These are phyloP conservation scores for Diplogasteroides magnus DNA, from an alignment of 1,140 invertebrate species.

Conservation along the genomic window DNA sequence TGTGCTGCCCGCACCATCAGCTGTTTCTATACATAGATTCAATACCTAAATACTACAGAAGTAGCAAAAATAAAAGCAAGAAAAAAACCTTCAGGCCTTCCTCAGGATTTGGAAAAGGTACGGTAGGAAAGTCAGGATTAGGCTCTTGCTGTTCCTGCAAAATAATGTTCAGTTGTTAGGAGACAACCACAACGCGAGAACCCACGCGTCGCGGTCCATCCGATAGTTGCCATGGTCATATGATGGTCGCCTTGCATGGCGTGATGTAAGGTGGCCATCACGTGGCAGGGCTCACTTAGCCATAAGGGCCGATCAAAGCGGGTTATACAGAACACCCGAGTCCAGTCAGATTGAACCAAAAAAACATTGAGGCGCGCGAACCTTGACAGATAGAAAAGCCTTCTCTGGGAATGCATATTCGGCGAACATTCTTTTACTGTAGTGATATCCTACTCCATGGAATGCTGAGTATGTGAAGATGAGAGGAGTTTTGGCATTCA, in stretches of 20 bases:
- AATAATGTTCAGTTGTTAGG: neutral
- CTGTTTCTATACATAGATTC: slow-evolving; percentile 76
- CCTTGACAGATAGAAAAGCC: slow-evolving; percentile 68
- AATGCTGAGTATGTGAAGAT: slow-evolving; percentile 87
- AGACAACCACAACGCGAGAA: too few relatives aligned
- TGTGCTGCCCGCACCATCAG: slow-evolving; percentile 66
- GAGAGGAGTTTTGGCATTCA: slow-evolving; percentile 65
- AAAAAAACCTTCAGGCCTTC: slow-evolving; percentile 75
- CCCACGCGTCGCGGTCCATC: too few relatives aligned
- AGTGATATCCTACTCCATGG: slow-evolving; percentile 89
- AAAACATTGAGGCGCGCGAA: neutral
- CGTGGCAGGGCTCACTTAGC: too few relatives aligned
- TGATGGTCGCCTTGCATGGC: too few relatives aligned
- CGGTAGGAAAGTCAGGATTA: slow-evolving; percentile 93
- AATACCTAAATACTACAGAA: slow-evolving; percentile 56
- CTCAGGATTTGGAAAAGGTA: slow-evolving; percentile 95
- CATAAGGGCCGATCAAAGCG: neutral
- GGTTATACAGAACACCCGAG: slow-evolving; percentile 37
- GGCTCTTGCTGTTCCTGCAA: slow-evolving; percentile 64
- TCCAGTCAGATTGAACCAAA: too few relatives aligned
- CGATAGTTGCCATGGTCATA: too few relatives aligned
- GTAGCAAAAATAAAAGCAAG: neutral
- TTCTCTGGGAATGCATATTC: slow-evolving; percentile 67
- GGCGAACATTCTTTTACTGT: slow-evolving; percentile 71
- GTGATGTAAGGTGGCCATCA: too few relatives aligned